A percentile compares a stretch with the other conserved stretches of the same genome.
phyloP scores from a whole-genome alignment of 2,888 invertebrate species.

The Pomacea canaliculata region DNA sequence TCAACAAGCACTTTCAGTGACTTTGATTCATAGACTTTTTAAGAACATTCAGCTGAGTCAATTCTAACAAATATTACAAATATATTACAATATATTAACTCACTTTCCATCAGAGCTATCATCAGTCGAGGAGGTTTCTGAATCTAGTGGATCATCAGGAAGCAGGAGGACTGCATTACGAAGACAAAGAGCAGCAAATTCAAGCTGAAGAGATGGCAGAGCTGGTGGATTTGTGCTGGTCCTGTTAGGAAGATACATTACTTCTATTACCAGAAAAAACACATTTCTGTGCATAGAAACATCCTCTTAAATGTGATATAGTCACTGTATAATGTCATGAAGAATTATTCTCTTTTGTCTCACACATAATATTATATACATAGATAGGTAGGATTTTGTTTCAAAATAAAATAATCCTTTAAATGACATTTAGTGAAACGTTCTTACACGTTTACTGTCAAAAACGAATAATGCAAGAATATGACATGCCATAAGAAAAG shows the following conservation, averaged over 20 bases:
- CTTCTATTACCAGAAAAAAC: too few relatives aligned
- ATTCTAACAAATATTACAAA: background rate
- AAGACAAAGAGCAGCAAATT: slow-evolving; percentile 90
- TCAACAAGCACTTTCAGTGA: background rate
- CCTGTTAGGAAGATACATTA: background rate
- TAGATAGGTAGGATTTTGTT: too few relatives aligned
- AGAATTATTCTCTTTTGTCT: too few relatives aligned
- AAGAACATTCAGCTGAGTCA: too few relatives aligned
- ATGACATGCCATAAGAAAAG: too few relatives aligned
- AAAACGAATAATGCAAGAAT: too few relatives aligned
- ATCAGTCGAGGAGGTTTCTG: slow-evolving; percentile 36
- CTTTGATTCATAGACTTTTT: background rate
- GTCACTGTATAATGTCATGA: too few relatives aligned
- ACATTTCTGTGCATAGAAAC: background rate
- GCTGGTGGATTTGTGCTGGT: slow-evolving; percentile 78
- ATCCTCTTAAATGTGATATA: background rate
- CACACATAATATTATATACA: too few relatives aligned
- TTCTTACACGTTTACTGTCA: too few relatives aligned
- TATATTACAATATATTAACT: background rate
- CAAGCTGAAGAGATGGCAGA: slow-evolving; percentile 87
- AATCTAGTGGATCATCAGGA: slow-evolving; percentile 64
- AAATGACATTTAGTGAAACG: too few relatives aligned
- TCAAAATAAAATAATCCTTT: too few relatives aligned
- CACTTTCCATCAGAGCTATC: slow-evolving; percentile 31
- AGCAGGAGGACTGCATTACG: slow-evolving; percentile 85